phyloP scores from a whole-genome alignment of 2,888 invertebrate species.

The Spisula subtruncata region DNA sequence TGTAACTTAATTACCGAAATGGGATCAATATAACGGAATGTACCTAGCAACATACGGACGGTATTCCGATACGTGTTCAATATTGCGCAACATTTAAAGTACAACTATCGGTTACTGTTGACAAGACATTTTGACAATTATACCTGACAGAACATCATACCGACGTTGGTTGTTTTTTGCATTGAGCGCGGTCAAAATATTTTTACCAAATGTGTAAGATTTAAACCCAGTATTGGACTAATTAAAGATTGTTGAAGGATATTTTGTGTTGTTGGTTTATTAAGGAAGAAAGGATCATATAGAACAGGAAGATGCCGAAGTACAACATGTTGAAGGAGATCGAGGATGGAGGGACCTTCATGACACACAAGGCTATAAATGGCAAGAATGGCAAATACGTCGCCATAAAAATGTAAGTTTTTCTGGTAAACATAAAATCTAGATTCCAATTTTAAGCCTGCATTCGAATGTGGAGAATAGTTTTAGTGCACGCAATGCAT shows the following conservation, averaged over 20 bases:
- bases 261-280: background rate
- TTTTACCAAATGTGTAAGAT: background rate
- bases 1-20: background rate
- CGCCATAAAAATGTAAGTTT: slow-evolving; percentile 58
- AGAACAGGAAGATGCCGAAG: slow-evolving; percentile 19
- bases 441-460: background rate
- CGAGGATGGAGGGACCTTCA: slow-evolving; percentile 38
- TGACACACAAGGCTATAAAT: slow-evolving; percentile 43
- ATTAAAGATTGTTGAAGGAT: background rate
- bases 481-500: background rate
- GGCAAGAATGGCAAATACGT: slow-evolving; percentile 56
- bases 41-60: background rate
- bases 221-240: background rate
- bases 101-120: background rate
- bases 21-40: slow-evolving; percentile 7
- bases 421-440: background rate
- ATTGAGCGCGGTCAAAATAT: background rate
- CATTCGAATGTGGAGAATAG: background rate
- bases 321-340: slow-evolving; percentile 47
- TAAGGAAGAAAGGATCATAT: background rate
- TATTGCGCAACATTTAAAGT: background rate
- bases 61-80: background rate
- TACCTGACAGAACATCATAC: background rate
- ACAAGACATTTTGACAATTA: slow-evolving; percentile 22
- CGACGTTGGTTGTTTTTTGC: background rate